phyloP scores from a whole-genome alignment of 64 coral and sea anemone species.

The Orbicella faveolata region DNA sequence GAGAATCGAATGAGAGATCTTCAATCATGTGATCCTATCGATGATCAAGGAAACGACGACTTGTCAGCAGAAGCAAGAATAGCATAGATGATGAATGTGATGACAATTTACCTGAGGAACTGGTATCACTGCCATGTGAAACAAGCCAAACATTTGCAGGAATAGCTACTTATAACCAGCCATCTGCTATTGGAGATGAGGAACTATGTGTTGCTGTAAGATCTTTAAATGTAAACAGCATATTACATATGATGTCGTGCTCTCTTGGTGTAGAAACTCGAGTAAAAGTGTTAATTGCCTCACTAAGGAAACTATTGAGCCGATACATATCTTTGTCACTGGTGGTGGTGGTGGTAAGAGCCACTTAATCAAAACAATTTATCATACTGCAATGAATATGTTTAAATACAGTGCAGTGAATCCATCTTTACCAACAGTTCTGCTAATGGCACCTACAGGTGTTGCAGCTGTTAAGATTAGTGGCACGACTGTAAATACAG shows the following conservation, averaged over 20 bases:
- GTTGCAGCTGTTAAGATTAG: constrained; percentile 29
- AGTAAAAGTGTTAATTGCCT: background rate
- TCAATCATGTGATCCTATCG: constrained; percentile 48
- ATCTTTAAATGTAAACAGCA: constrained; percentile 35
- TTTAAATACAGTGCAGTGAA: constrained; percentile 39
- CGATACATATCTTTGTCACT: constrained; percentile 6
- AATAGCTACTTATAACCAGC: constrained; percentile 37
- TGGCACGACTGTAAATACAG: constrained; percentile 59
- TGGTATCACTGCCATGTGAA: background rate
- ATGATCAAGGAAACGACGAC: constrained; percentile 70
- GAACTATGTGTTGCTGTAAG: constrained; percentile 31
- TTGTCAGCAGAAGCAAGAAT: constrained; percentile 22
- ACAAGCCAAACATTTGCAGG: background rate
- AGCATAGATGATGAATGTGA: constrained; percentile 31
- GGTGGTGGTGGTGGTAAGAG: constrained; percentile 41
- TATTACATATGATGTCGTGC: constrained; percentile 8
- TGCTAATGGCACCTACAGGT: constrained; percentile 55
- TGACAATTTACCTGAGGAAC: constrained; percentile 38
- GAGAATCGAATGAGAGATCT: background rate
- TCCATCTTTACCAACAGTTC: constrained; percentile 44
- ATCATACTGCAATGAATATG: constrained; percentile 43
- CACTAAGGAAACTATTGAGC: background rate
- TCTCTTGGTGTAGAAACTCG: constrained; percentile 36
- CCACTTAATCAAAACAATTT: constrained; percentile 64
- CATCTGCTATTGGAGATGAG: constrained; percentile 37